Evolutionary conservation across 37 sponge, comb jelly and placozoan genomes (phyloP), one percentile per base, ranked within the genome.

Genomic region (Amphimedon queenslandica): DNA sequence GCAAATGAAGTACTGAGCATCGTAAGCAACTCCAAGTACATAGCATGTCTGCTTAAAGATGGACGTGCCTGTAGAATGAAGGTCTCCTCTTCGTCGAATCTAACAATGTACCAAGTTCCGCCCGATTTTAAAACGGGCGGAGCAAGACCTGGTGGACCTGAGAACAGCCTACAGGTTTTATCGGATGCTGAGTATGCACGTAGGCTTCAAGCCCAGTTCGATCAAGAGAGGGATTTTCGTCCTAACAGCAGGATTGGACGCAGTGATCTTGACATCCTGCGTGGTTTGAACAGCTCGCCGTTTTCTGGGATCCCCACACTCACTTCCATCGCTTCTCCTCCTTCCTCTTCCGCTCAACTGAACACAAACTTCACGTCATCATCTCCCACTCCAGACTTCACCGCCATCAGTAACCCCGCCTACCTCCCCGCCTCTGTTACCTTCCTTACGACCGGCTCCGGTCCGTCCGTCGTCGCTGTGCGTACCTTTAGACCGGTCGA

Each of bases 151-250:
- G n/a, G n/a, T n/a, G n/a, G n/a, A n/a, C n/a, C n/a, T n/a, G 69
- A 42, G 1, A 64, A 66, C 1, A 61, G 43, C 36, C 71, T 90
- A 33, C 85, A 84, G 51, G 74, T 76, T 5, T 56, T 64, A 56
- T 77, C 82, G 33, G 92, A 91, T 36, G 87, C 77, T 18, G 79
- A 81, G 63, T 86, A 86, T 61, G 92, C 92, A 1, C 40, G 58
- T 1, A 79, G 73, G 57, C 84, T 91, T 0, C 87, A 91, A 51
- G 57, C 64, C n/a, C 42, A 75, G 57, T 70, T 63, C 32, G 67
- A 81, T 42, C 30, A 6, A 4, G 72, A 71, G 32, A 24, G 63
- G 31, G n/a, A n/a, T n/a, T n/a, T n/a, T n/a, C n/a, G n/a, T n/a
- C n/a, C n/a, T n/a, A 36, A 20, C 4, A 40, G 37, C 31, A 40